Conservation (phyloP, 2,888 invertebrate species). For the Ennomos quercinarius region DNA sequence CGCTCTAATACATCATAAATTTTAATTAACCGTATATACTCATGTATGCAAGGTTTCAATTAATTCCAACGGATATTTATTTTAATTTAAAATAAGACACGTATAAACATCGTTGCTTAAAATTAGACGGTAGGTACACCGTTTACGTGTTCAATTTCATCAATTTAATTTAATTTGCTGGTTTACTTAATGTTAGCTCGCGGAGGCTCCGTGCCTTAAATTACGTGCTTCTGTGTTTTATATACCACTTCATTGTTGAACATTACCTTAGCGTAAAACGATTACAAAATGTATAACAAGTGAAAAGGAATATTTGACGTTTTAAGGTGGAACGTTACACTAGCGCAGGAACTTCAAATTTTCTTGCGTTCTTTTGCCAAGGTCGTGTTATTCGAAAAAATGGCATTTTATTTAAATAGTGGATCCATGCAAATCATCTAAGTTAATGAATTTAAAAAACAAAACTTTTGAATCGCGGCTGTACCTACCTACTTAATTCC, state of each 20-base stretch:
- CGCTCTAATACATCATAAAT: not conserved
- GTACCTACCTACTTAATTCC: conserved; percentile 17
- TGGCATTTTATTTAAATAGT: too few species aligned
- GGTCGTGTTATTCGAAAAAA: too few species aligned
- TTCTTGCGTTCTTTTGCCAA: too few species aligned
- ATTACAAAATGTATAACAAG: not conserved
- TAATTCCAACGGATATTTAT: conserved; percentile 19
- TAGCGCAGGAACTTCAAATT: too few species aligned
- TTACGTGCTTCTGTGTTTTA: conserved; percentile 42
- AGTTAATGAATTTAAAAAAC: not conserved
- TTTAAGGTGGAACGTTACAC: too few species aligned
- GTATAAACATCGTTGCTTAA: conserved; percentile 27
- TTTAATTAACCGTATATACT: not conserved
- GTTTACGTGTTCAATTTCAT: conserved; percentile 37
- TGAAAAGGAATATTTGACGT: too few species aligned
- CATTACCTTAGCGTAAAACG: conserved; percentile 33
- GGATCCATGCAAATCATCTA: too few species aligned
- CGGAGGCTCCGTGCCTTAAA: conserved; percentile 48
- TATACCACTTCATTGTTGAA: conserved; percentile 33
- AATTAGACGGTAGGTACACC: conserved; percentile 27
- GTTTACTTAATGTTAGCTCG: conserved; percentile 39
- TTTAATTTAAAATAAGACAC: conserved; percentile 17
- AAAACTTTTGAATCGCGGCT: conserved; percentile 12
- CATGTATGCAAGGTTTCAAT: conserved; percentile 4
- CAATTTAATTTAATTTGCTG: conserved; percentile 46